These are phyloP conservation scores for Rhingia campestris DNA, from an alignment of 2,888 invertebrate species.

Conservation along the genomic window DNA sequence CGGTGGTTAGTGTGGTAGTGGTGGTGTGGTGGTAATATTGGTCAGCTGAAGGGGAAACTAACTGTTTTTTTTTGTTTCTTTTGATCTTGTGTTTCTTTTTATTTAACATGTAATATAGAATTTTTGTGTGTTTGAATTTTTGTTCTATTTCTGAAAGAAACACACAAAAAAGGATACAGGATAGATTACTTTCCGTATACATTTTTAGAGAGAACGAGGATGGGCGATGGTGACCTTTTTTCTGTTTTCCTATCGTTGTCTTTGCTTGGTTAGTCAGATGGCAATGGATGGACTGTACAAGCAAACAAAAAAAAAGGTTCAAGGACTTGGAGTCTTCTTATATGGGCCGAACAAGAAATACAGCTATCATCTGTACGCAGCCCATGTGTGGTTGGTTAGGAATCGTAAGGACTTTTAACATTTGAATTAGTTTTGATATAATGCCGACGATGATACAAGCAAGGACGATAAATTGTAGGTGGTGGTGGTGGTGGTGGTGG, in stretches of 20 bases:
- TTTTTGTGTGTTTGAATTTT: conserved; percentile 21
- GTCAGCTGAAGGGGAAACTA: conserved; percentile 44
- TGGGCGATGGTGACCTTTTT: conserved; percentile 21
- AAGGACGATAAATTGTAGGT: conserved; percentile 21
- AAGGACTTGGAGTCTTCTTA: conserved; percentile 34
- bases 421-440: conserved; percentile 57
- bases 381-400: neutral
- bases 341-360: conserved; percentile 16
- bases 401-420: conserved; percentile 31
- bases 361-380: conserved; percentile 1
- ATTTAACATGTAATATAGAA: conserved; percentile 40
- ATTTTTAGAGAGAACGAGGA: conserved; percentile 22
- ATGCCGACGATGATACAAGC: conserved; percentile 12
- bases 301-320: conserved; percentile 30
- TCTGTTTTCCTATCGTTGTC: conserved; percentile 15
- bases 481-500: conserved; percentile 17
- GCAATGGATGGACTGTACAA: conserved; percentile 32
- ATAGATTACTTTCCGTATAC: conserved; percentile 36
- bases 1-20: conserved; percentile 33
- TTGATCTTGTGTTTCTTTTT: conserved; percentile 19
- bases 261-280: conserved; percentile 50
- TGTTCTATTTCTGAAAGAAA: neutral
- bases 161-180: conserved; percentile 12
- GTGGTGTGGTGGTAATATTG: conserved; percentile 8
- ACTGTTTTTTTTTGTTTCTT: conserved; percentile 3